Evolutionary conservation across 2,797 vertebrate species (phyloP).

Genomic region (Takifugu rubripes): DNA sequence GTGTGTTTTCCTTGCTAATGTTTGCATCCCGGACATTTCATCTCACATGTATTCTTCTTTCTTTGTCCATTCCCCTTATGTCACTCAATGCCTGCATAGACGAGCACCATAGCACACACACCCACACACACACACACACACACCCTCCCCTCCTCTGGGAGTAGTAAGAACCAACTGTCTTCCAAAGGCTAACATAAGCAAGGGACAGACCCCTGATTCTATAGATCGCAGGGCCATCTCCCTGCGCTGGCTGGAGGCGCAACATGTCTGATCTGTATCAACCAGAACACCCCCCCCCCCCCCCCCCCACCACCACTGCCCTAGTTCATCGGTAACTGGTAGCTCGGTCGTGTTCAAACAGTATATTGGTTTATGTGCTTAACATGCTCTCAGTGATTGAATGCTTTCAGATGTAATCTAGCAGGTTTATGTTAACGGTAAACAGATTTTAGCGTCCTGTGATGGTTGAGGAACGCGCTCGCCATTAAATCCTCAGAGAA

Average conservation of each 20-base stretch:
- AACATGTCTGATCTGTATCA: constrained; percentile 27
- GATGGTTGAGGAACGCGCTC: not conserved
- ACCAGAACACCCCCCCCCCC: constrained; percentile 5
- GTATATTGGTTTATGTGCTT: constrained; percentile 12
- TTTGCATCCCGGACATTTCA: not conserved
- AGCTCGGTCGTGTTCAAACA: constrained; percentile 6
- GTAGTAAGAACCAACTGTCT: constrained; percentile 14
- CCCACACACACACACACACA: not conserved
- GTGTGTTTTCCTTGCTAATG: no score
- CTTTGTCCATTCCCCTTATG: not conserved
- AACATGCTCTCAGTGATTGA: not conserved
- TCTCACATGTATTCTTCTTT: not conserved
- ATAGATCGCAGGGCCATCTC: constrained; percentile 38
- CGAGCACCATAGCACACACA: not conserved
- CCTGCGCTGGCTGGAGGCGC: constrained; percentile 21
- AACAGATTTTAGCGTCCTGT: not conserved
- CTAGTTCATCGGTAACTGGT: constrained; percentile 16
- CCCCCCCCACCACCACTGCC: constrained; percentile 14
- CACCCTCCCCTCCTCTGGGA: not conserved
- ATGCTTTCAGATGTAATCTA: not conserved
- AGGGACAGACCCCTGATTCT: constrained; percentile 16
- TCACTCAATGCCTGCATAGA: not conserved
- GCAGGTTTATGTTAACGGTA: constrained; percentile 1
- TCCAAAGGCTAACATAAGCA: constrained; percentile 25
- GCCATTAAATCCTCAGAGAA: not conserved